These are phyloP conservation scores for Scaptomyza flava DNA, from an alignment of 2,888 invertebrate genomes.

Conservation along the genomic window DNA sequence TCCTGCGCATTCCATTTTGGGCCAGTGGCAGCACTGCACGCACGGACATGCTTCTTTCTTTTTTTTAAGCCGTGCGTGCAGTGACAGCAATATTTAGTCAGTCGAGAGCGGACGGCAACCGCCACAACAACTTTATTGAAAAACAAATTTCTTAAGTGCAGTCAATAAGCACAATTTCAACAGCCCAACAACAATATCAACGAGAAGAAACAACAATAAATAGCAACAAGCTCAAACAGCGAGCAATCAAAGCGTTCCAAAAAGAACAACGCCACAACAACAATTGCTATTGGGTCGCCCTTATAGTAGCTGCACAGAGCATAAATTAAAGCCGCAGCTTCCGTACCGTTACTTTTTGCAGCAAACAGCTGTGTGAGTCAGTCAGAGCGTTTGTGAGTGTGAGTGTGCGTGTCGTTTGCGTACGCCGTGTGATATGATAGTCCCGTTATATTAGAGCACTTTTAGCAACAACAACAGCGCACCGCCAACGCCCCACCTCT, in stretches of 20 bases:
- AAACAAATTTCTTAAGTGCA: conserved; percentile 18
- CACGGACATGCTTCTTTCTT: conserved; percentile 15
- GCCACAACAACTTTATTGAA: conserved; percentile 52
- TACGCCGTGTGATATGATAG: conserved; percentile 30
- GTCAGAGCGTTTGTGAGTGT: conserved; percentile 15
- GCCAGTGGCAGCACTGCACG: conserved; percentile 36
- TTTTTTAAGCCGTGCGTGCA: conserved; percentile 36
- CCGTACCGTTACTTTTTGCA: conserved; percentile 45
- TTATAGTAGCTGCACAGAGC: background rate
- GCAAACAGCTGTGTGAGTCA: conserved; percentile 60
- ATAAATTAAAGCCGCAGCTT: conserved; percentile 41
- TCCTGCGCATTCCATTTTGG: conserved; percentile 40
- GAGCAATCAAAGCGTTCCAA: background rate
- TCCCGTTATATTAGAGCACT: conserved; percentile 28
- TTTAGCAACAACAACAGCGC: conserved; percentile 33
- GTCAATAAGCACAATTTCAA: conserved; percentile 17
- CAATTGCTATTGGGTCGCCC: conserved; percentile 18
- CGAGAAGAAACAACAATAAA: conserved; percentile 9
- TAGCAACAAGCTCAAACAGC: conserved; percentile 17
- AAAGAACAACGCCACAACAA: too few species aligned
- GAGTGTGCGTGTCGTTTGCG: conserved; percentile 1
- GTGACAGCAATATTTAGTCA: conserved; percentile 31
- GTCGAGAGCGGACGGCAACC: conserved; percentile 62
- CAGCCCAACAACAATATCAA: conserved; percentile 3
- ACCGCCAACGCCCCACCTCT: background rate